Evolutionary conservation across 92 coral and sea anemone species (phyloP).

Genomic region (Siderastrea radians): DNA sequence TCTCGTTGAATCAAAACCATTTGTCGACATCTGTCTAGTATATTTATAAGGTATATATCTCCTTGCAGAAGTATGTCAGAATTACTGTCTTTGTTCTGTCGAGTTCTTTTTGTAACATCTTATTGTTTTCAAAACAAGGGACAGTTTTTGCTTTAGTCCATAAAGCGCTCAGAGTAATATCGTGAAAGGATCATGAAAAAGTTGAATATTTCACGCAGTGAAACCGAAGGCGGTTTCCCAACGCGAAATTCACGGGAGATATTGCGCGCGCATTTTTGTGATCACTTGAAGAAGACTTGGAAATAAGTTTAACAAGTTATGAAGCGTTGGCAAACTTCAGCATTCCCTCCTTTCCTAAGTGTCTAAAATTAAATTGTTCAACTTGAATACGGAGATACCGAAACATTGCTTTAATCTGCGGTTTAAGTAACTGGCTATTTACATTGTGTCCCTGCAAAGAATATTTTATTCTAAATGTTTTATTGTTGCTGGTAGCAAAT

Average conservation of each 20-base stretch:
- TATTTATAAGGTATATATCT: too few species aligned
- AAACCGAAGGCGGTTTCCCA: constrained; percentile 8
- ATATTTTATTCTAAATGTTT: not conserved
- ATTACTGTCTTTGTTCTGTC: not conserved
- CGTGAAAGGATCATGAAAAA: not conserved
- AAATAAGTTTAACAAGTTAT: not conserved
- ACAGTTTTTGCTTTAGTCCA: not conserved
- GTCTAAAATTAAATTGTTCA: not conserved
- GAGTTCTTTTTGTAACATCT: not conserved
- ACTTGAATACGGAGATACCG: constrained; percentile 1
- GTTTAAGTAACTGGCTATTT: constrained; percentile 9
- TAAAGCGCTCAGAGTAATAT: not conserved
- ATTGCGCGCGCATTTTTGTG: constrained; percentile 9
- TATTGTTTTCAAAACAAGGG: not conserved
- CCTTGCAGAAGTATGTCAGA: too few species aligned
- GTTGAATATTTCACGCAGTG: constrained; percentile 22
- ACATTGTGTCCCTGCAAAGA: constrained; percentile 5
- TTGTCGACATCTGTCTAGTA: constrained; percentile 9
- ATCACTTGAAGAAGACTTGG: not conserved
- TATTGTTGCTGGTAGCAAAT: not conserved
- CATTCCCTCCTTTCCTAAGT: not conserved
- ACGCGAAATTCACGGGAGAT: too few species aligned
- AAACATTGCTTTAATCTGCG: constrained; percentile 33
- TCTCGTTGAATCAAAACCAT: constrained; percentile 5
- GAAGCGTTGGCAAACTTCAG: not conserved